Conservation (phyloP, 2,888 invertebrate genomes). For the Cosmia pyralina region DNA sequence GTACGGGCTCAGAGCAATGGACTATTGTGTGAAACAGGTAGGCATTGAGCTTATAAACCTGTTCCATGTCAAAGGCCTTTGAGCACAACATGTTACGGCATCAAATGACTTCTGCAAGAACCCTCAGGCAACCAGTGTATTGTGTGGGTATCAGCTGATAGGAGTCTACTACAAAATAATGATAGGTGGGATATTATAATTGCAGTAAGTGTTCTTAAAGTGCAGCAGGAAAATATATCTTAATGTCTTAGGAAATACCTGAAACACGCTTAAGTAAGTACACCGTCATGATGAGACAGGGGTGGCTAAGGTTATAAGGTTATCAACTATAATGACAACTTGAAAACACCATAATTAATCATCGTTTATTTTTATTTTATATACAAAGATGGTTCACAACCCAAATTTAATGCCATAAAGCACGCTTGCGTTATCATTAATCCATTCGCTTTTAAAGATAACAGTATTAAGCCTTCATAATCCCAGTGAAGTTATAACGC, state of each 20-base stretch:
- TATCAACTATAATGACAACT: background rate
- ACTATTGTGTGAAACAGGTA: slow-evolving; percentile 51
- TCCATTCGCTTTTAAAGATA: slow-evolving; percentile 21
- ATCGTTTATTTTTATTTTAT: slow-evolving; percentile 25
- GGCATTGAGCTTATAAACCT: slow-evolving; percentile 48
- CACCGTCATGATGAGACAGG: background rate
- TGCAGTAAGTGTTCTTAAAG: no score
- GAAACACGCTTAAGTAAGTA: background rate
- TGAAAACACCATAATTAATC: slow-evolving; percentile 5
- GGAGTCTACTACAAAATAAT: background rate
- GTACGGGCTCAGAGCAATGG: slow-evolving; percentile 41
- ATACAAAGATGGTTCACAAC: background rate
- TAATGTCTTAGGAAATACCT: no score
- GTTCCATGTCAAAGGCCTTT: slow-evolving; percentile 50
- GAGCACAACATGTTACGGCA: slow-evolving; percentile 43
- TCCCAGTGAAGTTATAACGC: slow-evolving; percentile 42
- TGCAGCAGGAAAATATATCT: no score
- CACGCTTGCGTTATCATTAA: slow-evolving; percentile 28
- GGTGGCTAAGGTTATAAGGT: background rate
- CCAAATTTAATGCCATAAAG: slow-evolving; percentile 3
- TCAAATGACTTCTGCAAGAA: slow-evolving; percentile 26
- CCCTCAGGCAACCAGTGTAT: slow-evolving; percentile 20
- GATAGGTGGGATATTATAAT: no score
- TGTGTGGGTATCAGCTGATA: slow-evolving; percentile 22
- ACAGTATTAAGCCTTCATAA: slow-evolving; percentile 33